phyloP scores from a whole-genome alignment of 1,140 invertebrate genomes.

The Neodiprion pinetum region DNA sequence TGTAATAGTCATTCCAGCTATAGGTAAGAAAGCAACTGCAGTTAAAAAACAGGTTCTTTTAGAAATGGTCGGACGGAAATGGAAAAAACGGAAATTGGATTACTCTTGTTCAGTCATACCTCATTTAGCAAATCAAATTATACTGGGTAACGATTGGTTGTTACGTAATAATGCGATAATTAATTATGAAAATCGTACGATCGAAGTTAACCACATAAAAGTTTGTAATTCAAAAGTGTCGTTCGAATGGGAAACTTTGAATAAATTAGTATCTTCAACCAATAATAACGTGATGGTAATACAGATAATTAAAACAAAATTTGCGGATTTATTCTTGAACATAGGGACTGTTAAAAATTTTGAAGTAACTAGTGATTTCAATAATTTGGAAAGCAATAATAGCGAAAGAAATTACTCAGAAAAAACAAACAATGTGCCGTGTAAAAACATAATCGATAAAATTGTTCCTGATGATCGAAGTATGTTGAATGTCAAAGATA shows the following conservation, averaged over 20 bases:
- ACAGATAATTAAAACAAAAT: not conserved
- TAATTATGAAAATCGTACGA: not conserved
- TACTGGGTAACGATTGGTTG: slow-evolving; percentile 26
- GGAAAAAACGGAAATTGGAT: not conserved
- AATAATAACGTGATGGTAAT: not conserved
- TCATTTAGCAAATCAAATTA: slow-evolving; percentile 18
- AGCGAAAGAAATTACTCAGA: not conserved
- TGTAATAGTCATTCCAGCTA: slow-evolving; percentile 15
- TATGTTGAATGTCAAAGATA: not conserved
- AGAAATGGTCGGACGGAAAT: slow-evolving; percentile 7
- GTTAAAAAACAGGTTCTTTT: slow-evolving; percentile 21
- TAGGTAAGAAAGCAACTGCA: slow-evolving; percentile 18
- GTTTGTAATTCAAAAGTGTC: not conserved
- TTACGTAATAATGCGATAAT: slow-evolving; percentile 4
- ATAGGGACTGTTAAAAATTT: too few relatives aligned
- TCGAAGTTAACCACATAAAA: not conserved
- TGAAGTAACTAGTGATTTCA: not conserved
- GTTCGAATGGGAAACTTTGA: not conserved
- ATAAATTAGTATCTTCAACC: not conserved
- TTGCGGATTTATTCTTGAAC: too few relatives aligned
- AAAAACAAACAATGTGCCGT: not conserved
- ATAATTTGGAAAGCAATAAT: not conserved
- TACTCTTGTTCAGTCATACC: slow-evolving; percentile 21
- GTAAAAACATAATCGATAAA: not conserved
- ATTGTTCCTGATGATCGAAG: not conserved